phyloP scores from a whole-genome alignment of 1,140 invertebrate genomes.

The Monomorium pharaonis region DNA sequence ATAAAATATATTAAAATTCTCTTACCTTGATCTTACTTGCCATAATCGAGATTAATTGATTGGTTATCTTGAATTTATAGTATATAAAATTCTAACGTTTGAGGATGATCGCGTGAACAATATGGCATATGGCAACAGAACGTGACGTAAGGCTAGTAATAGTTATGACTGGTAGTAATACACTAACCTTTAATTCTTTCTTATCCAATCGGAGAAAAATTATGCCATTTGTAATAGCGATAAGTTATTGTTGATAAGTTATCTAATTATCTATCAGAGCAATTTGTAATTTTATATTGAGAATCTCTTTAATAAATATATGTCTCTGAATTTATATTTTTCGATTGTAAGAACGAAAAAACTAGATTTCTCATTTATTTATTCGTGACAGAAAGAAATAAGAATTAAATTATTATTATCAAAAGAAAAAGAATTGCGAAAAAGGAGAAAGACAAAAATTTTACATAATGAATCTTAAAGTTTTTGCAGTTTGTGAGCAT shows the following conservation, averaged over 20 bases:
- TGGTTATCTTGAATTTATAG: not conserved
- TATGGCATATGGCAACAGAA: not conserved
- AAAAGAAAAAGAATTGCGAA: too few relatives aligned
- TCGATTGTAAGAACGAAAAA: too few relatives aligned
- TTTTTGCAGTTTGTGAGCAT: too few relatives aligned
- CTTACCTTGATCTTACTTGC: conserved; percentile 19
- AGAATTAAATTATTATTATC: too few relatives aligned
- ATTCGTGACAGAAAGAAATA: too few relatives aligned
- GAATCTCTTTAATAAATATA: too few relatives aligned
- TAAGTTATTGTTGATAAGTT: not conserved
- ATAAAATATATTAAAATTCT: not conserved
- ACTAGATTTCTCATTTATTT: too few relatives aligned
- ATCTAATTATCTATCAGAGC: too few relatives aligned
- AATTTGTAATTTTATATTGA: too few relatives aligned
- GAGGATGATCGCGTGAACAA: not conserved
- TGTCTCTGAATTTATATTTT: too few relatives aligned
- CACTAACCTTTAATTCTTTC: not conserved
- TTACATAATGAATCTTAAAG: too few relatives aligned
- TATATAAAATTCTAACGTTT: not conserved
- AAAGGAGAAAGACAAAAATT: too few relatives aligned
- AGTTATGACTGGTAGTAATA: not conserved
- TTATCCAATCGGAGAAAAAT: not conserved
- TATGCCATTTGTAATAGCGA: not conserved
- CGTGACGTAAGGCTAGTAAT: not conserved
- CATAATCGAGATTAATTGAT: not conserved